A percentile compares a stretch with the other conserved stretches of the same genome.
These are phyloP conservation scores for Cabera pusaria DNA, from an alignment of 2,888 invertebrate species.

Conservation along the genomic window DNA sequence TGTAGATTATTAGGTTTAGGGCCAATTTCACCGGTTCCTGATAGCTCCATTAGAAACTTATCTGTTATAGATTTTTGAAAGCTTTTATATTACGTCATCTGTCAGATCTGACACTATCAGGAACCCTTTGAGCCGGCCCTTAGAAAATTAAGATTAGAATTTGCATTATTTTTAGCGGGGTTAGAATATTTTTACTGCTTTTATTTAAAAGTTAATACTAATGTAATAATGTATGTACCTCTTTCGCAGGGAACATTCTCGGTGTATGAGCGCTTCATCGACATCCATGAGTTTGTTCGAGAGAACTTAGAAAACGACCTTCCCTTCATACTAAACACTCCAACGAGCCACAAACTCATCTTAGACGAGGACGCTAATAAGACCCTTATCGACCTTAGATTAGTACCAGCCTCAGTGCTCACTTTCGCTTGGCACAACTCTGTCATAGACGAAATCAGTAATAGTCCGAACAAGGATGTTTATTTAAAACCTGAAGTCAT, in stretches of 20 bases:
- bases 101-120: too few relatives aligned
- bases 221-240: too few relatives aligned
- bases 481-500: slow-evolving; percentile 91
- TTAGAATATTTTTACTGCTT: too few relatives aligned
- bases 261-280: slow-evolving; percentile 89
- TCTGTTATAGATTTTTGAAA: too few relatives aligned
- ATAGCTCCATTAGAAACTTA: too few relatives aligned
- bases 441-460: slow-evolving; percentile 73
- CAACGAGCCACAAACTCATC: slow-evolving; percentile 86
- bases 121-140: too few relatives aligned
- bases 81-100: too few relatives aligned
- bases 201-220: too few relatives aligned
- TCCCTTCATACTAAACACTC: slow-evolving; percentile 87
- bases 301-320: slow-evolving; percentile 88
- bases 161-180: too few relatives aligned
- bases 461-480: slow-evolving; percentile 80
- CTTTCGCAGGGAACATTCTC: slow-evolving; percentile 96
- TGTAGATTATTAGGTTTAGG: too few relatives aligned
- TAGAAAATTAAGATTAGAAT: too few relatives aligned
- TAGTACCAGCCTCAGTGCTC: slow-evolving; percentile 93
- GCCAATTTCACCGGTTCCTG: too few relatives aligned
- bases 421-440: slow-evolving; percentile 88
- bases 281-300: slow-evolving; percentile 90
- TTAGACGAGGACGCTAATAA: slow-evolving; percentile 87
- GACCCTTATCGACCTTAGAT: slow-evolving; percentile 89